Percentiles rank a stretch among this genome's conserved stretches.
These are phyloP conservation scores for Hetaerina titia DNA, from an alignment of 2,888 invertebrate species.

Conservation along the genomic window DNA sequence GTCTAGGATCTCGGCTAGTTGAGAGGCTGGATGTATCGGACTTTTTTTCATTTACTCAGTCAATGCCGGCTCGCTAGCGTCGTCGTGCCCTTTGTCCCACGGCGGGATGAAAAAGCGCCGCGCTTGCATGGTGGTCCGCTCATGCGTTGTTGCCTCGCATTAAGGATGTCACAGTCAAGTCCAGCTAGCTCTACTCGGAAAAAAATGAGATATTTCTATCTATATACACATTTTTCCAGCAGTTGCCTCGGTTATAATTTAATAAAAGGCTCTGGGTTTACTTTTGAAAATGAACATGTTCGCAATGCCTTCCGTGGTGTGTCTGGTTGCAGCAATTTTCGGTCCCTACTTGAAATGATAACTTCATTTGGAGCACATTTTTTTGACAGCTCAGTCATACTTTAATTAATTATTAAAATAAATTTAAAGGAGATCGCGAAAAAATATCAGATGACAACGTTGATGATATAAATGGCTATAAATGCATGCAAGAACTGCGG, in stretches of 20 bases:
- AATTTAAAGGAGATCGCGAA: too few relatives aligned
- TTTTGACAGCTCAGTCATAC: too few relatives aligned
- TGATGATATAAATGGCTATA: too few relatives aligned
- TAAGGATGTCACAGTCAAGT: neutral
- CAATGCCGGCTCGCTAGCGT: neutral
- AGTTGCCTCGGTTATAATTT: neutral
- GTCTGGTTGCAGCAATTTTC: too few relatives aligned
- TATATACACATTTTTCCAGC: neutral
- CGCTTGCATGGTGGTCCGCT: neutral
- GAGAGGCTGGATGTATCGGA: too few relatives aligned
- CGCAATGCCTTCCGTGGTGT: too few relatives aligned
- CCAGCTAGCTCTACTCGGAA: neutral
- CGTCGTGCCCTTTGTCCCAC: neutral
- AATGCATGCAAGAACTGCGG: too few relatives aligned
- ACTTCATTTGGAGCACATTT: too few relatives aligned
- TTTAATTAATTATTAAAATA: too few relatives aligned
- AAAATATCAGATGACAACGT: too few relatives aligned
- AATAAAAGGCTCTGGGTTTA: neutral
- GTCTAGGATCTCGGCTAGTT: too few relatives aligned
- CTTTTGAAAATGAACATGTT: neutral
- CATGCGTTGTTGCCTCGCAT: neutral
- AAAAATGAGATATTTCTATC: neutral
- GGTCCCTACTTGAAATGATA: too few relatives aligned
- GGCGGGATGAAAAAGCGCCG: neutral
- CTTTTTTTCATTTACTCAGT: neutral